phyloP scores from a whole-genome alignment of 2,113 vertebrate genomes.

The Coreoperca whiteheadi region DNA sequence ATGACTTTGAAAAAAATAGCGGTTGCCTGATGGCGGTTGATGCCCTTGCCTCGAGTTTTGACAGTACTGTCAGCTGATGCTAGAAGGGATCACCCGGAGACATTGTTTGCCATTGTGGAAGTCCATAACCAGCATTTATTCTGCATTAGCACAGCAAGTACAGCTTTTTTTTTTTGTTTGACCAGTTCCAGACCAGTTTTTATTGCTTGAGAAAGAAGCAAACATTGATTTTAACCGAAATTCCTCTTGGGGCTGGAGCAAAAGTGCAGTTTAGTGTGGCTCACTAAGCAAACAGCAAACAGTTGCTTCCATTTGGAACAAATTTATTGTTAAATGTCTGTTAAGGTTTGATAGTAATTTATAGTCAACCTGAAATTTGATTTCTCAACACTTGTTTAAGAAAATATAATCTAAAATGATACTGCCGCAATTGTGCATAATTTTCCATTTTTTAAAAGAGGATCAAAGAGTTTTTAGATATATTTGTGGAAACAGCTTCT shows the following conservation, averaged over 20 bases:
- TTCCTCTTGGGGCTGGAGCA: conserved; percentile 23
- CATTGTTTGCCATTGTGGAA: conserved; percentile 7
- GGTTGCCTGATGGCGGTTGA: conserved; percentile 24
- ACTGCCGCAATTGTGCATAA: no score
- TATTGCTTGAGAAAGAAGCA: conserved; percentile 12
- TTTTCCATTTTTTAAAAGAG: not conserved
- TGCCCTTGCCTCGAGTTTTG: conserved; percentile 42
- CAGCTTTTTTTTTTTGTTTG: not conserved
- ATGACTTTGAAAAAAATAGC: conserved; percentile 56
- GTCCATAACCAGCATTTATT: not conserved
- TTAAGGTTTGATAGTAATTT: conserved; percentile 8
- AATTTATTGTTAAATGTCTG: conserved; percentile 11
- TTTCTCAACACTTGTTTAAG: no score
- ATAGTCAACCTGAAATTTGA: no score
- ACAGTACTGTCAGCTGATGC: conserved; percentile 6
- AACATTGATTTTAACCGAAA: conserved; percentile 24
- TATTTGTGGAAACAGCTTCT: not conserved
- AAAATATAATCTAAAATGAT: no score
- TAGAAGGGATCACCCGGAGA: not conserved
- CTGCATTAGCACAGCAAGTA: not conserved
- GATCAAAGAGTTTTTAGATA: not conserved
- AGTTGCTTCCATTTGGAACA: conserved; percentile 1
- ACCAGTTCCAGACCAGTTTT: conserved; percentile 25
- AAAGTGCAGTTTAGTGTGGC: conserved; percentile 18
- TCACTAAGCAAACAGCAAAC: conserved; percentile 33